Percentiles rank a stretch among this genome's conserved stretches.
Evolutionary conservation across 2,888 invertebrate genomes (phyloP).

Genomic region (Cheilosia vernalis): DNA sequence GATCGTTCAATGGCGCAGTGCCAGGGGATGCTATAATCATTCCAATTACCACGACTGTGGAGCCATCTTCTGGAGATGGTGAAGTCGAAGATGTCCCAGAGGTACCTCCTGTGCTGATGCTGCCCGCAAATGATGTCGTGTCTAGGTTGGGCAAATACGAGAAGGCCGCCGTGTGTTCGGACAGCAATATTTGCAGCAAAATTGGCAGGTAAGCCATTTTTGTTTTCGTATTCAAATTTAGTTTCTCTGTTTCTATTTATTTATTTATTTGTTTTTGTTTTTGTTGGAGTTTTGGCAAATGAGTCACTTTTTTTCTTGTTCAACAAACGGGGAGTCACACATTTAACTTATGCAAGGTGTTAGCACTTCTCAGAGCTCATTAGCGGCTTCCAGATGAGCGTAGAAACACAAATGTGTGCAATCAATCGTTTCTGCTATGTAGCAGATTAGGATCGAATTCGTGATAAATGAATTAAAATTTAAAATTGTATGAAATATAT

Average conservation of each 20-base stretch:
- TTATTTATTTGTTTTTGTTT: background rate
- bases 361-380: conserved; percentile 33
- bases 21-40: conserved; percentile 39
- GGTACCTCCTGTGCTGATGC: background rate
- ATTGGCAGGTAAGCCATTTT: conserved; percentile 88
- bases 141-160: conserved; percentile 79
- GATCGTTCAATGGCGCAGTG: conserved; percentile 15
- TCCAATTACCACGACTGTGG: conserved; percentile 32
- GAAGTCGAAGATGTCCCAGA: background rate
- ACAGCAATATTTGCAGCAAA: conserved; percentile 89
- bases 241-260: background rate
- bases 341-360: conserved; percentile 30
- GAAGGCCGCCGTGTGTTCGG: conserved; percentile 91
- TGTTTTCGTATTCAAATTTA: conserved; percentile 3
- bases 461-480: conserved; percentile 22
- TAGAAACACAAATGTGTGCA: conserved; percentile 7
- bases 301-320: conserved; percentile 12
- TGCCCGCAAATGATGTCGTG: conserved; percentile 71
- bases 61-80: conserved; percentile 19
- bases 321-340: background rate
- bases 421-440: conserved; percentile 17
- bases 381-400: conserved; percentile 16
- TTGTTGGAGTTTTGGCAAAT: conserved; percentile 2
- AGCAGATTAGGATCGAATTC: conserved; percentile 18
- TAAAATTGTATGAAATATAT: background rate